Conservation (phyloP, 1,140 invertebrate species). For the Elymnias hypermnestra region DNA sequence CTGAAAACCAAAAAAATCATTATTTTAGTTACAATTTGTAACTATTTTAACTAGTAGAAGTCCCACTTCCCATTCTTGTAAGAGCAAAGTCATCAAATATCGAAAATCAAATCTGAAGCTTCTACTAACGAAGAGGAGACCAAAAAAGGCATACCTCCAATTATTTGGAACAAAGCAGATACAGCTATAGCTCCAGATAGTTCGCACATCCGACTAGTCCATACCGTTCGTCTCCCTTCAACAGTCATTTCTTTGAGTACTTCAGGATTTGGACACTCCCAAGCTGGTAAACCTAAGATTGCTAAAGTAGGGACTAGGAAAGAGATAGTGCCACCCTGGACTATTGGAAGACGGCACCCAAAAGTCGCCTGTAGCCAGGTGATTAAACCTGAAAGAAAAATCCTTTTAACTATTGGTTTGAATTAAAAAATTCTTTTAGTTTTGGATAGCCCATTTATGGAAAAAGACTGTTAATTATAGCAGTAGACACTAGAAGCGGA, state of each 20-base stretch:
- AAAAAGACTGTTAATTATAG: too few species aligned
- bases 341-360: conserved; percentile 81
- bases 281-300: conserved; percentile 85
- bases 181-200: conserved; percentile 91
- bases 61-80: too few species aligned
- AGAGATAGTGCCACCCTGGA: conserved; percentile 82
- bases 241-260: conserved; percentile 76
- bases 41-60: too few species aligned
- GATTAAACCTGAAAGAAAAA: conserved; percentile 78
- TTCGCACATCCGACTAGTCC: conserved; percentile 88
- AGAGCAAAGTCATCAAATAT: too few species aligned
- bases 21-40: too few species aligned
- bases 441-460: too few species aligned
- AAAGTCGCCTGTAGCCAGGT: conserved; percentile 89
- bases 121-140: too few species aligned
- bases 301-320: conserved; percentile 80
- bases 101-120: too few species aligned
- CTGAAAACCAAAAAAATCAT: conserved; percentile 39
- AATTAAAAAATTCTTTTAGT: too few species aligned
- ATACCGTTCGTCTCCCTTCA: conserved; percentile 80
- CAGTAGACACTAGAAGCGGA: too few species aligned
- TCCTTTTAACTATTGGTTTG: too few species aligned
- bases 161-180: conserved; percentile 85
- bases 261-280: conserved; percentile 83
- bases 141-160: conserved; percentile 86